Evolutionary conservation across 2,888 invertebrate species (phyloP).

Genomic region (Gasteruption jaculator): DNA sequence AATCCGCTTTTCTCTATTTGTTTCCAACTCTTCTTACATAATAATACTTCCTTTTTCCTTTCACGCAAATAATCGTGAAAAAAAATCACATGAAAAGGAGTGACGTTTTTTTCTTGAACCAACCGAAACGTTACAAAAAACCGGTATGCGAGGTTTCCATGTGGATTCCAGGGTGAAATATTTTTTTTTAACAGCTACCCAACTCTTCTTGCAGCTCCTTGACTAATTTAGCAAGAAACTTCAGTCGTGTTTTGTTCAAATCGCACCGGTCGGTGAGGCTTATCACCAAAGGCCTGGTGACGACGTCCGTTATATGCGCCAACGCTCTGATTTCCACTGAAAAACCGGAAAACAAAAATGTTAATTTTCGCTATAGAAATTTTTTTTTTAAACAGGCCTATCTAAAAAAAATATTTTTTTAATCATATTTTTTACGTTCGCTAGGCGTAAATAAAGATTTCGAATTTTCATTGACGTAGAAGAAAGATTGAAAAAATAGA

Average conservation of each 20-base stretch:
- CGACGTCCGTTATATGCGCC: constrained; percentile 51
- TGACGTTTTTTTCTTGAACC: too few relatives aligned
- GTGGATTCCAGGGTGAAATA: too few relatives aligned
- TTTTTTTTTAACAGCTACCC: too few relatives aligned
- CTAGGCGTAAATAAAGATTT: too few relatives aligned
- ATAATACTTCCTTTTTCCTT: too few relatives aligned
- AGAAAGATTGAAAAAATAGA: too few relatives aligned
- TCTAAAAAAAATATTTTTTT: constrained; percentile 5
- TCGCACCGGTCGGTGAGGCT: constrained; percentile 42
- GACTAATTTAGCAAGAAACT: constrained; percentile 26
- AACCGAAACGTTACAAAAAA: too few relatives aligned
- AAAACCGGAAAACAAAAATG: constrained; percentile 28
- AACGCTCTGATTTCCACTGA: constrained; percentile 55
- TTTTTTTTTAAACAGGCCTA: background rate
- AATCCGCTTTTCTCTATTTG: too few relatives aligned
- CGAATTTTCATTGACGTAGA: constrained; percentile 6
- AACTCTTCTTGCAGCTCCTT: constrained; percentile 28
- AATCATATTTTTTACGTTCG: constrained; percentile 1
- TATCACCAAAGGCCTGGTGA: constrained; percentile 46
- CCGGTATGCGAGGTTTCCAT: too few relatives aligned
- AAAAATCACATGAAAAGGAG: too few relatives aligned
- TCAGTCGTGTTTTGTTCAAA: constrained; percentile 33
- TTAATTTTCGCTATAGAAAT: constrained; percentile 7
- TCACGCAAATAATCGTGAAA: too few relatives aligned
- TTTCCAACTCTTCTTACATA: too few relatives aligned